phyloP scores from a whole-genome alignment of 2,888 invertebrate species.

The Gisinianus flammeolus region DNA sequence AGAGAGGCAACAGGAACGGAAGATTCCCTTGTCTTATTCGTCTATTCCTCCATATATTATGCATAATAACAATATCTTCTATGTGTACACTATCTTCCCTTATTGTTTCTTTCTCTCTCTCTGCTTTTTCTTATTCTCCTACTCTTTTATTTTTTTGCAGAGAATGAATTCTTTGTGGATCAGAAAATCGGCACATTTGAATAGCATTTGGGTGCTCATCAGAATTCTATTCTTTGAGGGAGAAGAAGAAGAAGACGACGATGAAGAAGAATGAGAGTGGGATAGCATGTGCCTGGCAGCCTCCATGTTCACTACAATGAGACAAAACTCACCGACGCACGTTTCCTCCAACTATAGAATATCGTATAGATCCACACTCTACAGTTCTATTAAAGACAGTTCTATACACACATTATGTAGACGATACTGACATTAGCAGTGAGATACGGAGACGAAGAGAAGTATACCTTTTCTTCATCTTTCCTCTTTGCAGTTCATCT shows the following conservation, averaged over 20 bases:
- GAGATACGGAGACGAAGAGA: no score
- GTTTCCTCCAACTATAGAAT: neutral
- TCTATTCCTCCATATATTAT: neutral
- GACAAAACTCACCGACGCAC: constrained; percentile 15
- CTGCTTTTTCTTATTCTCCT: constrained; percentile 29
- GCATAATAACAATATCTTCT: neutral
- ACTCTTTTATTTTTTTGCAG: constrained; percentile 20
- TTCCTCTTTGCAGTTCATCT: neutral
- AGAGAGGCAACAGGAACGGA: neutral
- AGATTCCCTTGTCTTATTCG: neutral
- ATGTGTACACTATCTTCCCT: neutral
- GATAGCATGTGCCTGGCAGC: constrained; percentile 49
- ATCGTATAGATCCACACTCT: neutral
- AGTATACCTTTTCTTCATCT: constrained; percentile 1
- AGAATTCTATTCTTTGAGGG: constrained; percentile 45
- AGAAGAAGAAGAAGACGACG: constrained; percentile 12
- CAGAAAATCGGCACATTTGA: constrained; percentile 48
- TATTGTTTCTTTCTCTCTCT: constrained; percentile 4
- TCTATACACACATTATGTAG: no score
- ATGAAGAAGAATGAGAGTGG: constrained; percentile 7
- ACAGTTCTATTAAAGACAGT: neutral
- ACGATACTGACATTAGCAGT: neutral
- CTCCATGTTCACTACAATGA: constrained; percentile 16
- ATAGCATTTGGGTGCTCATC: constrained; percentile 47
- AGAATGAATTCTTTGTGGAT: constrained; percentile 33